phyloP scores from a whole-genome alignment of 1,140 invertebrate genomes.

The Drosophila nigromelanica region DNA sequence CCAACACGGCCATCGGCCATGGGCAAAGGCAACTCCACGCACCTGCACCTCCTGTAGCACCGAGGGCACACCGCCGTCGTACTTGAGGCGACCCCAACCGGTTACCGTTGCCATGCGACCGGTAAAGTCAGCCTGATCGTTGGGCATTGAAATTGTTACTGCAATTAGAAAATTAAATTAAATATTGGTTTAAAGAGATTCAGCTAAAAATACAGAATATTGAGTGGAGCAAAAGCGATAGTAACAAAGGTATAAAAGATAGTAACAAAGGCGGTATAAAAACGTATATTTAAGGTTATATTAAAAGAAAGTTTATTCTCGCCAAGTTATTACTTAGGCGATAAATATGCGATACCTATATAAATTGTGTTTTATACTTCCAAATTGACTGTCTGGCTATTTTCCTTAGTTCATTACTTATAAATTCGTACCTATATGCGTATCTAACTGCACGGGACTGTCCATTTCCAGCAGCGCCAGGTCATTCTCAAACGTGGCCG shows the following conservation, averaged over 20 bases:
- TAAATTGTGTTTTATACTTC: background rate
- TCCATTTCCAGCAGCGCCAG: slow-evolving; percentile 94
- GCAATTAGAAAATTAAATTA: slow-evolving; percentile 48
- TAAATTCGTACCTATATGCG: slow-evolving; percentile 89
- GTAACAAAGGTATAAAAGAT: no score
- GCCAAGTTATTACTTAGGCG: no score
- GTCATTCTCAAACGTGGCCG: slow-evolving; percentile 96
- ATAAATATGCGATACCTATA: background rate
- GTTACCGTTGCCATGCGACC: slow-evolving; percentile 93
- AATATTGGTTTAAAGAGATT: background rate
- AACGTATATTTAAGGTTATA: no score
- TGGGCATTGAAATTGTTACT: slow-evolving; percentile 96
- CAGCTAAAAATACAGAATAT: background rate
- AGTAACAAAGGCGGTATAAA: no score
- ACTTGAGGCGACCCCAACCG: slow-evolving; percentile 89
- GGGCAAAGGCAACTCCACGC: slow-evolving; percentile 5
- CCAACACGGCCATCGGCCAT: no score
- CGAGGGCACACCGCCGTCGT: slow-evolving; percentile 93
- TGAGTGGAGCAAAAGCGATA: no score
- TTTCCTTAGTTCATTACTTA: no score
- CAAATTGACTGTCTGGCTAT: no score
- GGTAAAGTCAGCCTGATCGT: slow-evolving; percentile 91
- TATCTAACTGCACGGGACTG: slow-evolving; percentile 91
- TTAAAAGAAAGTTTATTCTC: background rate
- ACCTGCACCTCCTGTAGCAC: slow-evolving; percentile 94